A percentile compares a stretch with the other conserved stretches of the same genome.
Evolutionary conservation across 2,113 vertebrate species (phyloP).

Genomic region (Dissostichus mawsoni): DNA sequence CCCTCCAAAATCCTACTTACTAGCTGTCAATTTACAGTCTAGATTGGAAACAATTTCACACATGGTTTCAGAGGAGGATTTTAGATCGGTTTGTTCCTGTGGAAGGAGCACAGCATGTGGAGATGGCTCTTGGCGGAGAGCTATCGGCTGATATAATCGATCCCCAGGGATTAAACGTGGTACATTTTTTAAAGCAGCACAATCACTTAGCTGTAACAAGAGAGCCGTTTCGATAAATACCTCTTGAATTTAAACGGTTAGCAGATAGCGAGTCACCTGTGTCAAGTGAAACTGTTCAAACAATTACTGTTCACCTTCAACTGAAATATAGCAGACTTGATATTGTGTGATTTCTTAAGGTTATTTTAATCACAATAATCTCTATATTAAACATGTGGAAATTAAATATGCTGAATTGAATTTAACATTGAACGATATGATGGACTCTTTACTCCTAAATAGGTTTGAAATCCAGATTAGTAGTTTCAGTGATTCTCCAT

Average conservation of each 20-base stretch:
- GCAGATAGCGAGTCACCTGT: conserved; percentile 5
- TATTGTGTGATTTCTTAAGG: background rate
- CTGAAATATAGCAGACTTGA: background rate
- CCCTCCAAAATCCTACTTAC: background rate
- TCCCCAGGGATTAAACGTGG: conserved; percentile 48
- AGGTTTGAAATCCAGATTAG: background rate
- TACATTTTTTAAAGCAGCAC: conserved; percentile 30
- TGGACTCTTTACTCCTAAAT: background rate
- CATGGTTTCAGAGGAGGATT: conserved; percentile 56
- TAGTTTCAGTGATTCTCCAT: background rate
- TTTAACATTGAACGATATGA: background rate
- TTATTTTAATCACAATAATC: conserved; percentile 25
- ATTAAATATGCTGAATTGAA: background rate
- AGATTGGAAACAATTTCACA: conserved; percentile 64
- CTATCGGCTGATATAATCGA: conserved; percentile 60
- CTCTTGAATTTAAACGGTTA: conserved; percentile 23
- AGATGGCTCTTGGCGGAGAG: conserved; percentile 39
- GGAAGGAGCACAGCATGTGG: conserved; percentile 51
- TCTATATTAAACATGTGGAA: background rate
- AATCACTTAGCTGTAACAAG: conserved; percentile 38
- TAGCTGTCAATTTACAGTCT: conserved; percentile 24
- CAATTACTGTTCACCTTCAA: background rate
- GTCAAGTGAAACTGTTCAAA: background rate
- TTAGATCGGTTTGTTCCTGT: conserved; percentile 59
- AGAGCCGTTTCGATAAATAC: conserved; percentile 40